Evolutionary conservation across 1,140 invertebrate genomes (phyloP), one percentile per base, ranked within the genome.

Genomic region (Pseudomyrmex gracilis): DNA sequence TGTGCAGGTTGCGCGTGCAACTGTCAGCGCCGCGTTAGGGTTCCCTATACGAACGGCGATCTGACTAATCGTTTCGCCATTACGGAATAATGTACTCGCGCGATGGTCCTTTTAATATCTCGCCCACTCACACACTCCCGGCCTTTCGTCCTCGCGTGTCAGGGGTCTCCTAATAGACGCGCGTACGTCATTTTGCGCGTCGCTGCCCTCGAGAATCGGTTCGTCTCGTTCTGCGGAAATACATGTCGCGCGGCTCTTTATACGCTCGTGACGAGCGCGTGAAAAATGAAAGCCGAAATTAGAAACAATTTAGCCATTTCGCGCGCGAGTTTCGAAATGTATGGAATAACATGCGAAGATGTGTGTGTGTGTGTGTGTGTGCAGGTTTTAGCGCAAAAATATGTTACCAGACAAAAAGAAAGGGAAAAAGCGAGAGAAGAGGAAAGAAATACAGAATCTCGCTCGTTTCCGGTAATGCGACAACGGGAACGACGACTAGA

Each of bases 41-140:
- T 49, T 49, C 85, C 80, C 34, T 34, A 13, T 13, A 10, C 49
- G 70, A 57, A 68, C 83, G 88, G 84, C 70, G 61, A 73, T 85
- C 90, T 93, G 93, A 93, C 93, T 94, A 94, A 94, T 94, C 92
- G 93, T 91, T 93, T 90, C 85, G 87, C 91, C 91, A 92, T 94
- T 93, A 92, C 88, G 91, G 89, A 93, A 93, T 94, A 93, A 94
- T 92, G 90, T 88, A 92, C 92, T 90, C 86, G 71, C 85, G 51
- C 66, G 67, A 12, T 5, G 34, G 45, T 87, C 83, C 74, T 88
- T 87, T 88, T 85, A 71, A 34, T 34, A 34, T 34, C 61, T 70
- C 55, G 20, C 55, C 15, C 82, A n/a, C n/a, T n/a, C n/a, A n/a
- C n/a, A 7, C 34, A 34, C 34, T 34, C 7, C 5, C 34, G 7